phyloP scores from a whole-genome alignment of 2,888 invertebrate species.

The Oscheius sp. region DNA sequence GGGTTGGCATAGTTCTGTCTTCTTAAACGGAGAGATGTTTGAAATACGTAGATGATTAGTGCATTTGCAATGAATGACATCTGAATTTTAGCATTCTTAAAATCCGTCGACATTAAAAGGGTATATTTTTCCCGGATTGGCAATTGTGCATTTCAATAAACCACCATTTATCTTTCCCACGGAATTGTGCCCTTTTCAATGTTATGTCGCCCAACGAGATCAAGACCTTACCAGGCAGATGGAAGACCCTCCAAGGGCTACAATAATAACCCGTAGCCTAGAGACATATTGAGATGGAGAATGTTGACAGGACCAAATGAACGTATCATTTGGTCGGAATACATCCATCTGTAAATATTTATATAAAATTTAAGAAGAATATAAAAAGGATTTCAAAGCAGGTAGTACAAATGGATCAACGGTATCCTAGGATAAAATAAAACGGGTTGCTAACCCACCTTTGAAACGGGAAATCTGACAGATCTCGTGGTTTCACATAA shows the following conservation, averaged over 20 bases:
- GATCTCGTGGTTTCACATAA: background rate
- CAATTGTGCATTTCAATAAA: slow-evolving; percentile 4
- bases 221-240: slow-evolving; percentile 43
- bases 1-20: slow-evolving; percentile 68
- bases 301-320: slow-evolving; percentile 46
- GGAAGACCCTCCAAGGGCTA: slow-evolving; percentile 52
- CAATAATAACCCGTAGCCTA: slow-evolving; percentile 49
- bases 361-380: no score
- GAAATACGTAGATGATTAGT: slow-evolving; percentile 63
- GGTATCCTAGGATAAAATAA: background rate
- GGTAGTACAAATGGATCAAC: slow-evolving; percentile 11
- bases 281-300: slow-evolving; percentile 42
- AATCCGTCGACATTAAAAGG: no score
- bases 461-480: background rate
- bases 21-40: slow-evolving; percentile 61
- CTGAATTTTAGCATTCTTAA: slow-evolving; percentile 23
- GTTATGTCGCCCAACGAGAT: background rate
- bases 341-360: slow-evolving; percentile 50
- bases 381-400: background rate
- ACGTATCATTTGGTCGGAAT: slow-evolving; percentile 56
- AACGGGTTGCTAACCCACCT: slow-evolving; percentile 23
- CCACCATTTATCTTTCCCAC: slow-evolving; percentile 8
- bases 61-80: slow-evolving; percentile 40
- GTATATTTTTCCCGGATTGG: background rate
- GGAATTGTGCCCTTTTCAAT: background rate